A percentile compares a stretch with the other conserved stretches of the same genome.
Evolutionary conservation across 2,888 invertebrate genomes (phyloP).

Genomic region (Melipona bicolor): DNA sequence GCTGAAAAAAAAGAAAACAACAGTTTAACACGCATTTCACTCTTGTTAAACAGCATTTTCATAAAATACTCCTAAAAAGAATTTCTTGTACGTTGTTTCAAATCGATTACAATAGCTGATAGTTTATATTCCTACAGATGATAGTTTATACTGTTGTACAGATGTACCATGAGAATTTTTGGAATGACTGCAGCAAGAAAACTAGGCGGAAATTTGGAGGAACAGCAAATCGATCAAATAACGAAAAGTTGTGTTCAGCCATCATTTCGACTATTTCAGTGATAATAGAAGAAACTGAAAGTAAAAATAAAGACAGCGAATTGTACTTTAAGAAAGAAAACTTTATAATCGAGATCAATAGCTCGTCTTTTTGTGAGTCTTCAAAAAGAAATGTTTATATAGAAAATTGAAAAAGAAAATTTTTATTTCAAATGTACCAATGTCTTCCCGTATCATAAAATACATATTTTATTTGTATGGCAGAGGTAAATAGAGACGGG

Average conservation of each 20-base stretch:
- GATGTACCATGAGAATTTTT: conserved; percentile 8
- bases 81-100: conserved; percentile 3
- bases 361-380: no score
- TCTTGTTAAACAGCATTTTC: neutral
- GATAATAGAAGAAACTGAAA: conserved; percentile 3
- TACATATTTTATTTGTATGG: neutral
- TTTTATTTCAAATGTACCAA: neutral
- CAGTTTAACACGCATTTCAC: neutral
- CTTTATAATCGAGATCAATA: conserved; percentile 9
- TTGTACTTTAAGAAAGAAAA: conserved; percentile 1
- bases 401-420: neutral
- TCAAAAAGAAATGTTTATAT: neutral
- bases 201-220: neutral
- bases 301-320: neutral
- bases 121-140: no score
- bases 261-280: neutral
- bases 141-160: neutral
- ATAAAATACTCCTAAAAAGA: neutral
- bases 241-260: neutral
- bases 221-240: neutral
- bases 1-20: neutral
- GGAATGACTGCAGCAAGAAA: neutral
- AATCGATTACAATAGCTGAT: neutral
- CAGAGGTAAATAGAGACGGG: neutral
- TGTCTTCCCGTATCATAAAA: no score